Evolutionary conservation across 2,797 vertebrate genomes (phyloP).

Genomic region (Monodelphis domestica): DNA sequence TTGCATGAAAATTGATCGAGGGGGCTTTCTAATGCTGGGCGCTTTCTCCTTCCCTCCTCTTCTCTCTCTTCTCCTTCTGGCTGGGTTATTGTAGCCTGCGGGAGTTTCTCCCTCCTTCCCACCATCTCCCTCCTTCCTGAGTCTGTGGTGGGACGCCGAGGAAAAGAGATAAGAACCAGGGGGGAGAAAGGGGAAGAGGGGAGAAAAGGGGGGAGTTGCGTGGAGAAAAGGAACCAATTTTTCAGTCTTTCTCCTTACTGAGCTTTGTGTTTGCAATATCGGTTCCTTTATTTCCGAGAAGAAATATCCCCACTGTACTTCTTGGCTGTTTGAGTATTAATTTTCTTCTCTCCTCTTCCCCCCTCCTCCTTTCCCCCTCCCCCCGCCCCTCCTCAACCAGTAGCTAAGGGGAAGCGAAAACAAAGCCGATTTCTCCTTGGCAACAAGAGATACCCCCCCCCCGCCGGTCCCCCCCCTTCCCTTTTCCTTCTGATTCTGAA

Average conservation of each 20-base stretch:
- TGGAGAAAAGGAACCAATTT: constrained; percentile 53
- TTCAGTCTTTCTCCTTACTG: constrained; percentile 66
- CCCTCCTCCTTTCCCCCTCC: constrained; percentile 60
- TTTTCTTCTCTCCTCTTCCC: constrained; percentile 69
- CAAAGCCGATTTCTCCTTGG: constrained; percentile 83
- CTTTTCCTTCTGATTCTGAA: constrained; percentile 73
- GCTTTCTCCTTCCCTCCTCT: constrained; percentile 65
- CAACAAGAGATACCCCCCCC: constrained; percentile 77
- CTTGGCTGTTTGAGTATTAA: constrained; percentile 87
- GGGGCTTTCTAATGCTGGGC: constrained; percentile 77
- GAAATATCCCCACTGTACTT: constrained; percentile 76
- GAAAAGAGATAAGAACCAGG: constrained; percentile 72
- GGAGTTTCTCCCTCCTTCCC: constrained; percentile 68
- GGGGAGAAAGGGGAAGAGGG: constrained; percentile 50
- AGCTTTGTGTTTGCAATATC: constrained; percentile 85
- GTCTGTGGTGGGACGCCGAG: constrained; percentile 84
- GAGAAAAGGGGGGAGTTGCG: not conserved
- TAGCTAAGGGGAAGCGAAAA: constrained; percentile 81
- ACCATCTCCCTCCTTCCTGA: constrained; percentile 83
- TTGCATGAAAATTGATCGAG: constrained; percentile 91
- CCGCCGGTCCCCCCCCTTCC: constrained; percentile 50
- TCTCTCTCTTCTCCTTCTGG: constrained; percentile 58
- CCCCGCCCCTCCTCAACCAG: constrained; percentile 75
- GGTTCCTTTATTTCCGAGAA: constrained; percentile 67
- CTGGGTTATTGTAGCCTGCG: constrained; percentile 60